Conservation (phyloP, 2,888 invertebrate genomes). For the Aradus depressus region DNA sequence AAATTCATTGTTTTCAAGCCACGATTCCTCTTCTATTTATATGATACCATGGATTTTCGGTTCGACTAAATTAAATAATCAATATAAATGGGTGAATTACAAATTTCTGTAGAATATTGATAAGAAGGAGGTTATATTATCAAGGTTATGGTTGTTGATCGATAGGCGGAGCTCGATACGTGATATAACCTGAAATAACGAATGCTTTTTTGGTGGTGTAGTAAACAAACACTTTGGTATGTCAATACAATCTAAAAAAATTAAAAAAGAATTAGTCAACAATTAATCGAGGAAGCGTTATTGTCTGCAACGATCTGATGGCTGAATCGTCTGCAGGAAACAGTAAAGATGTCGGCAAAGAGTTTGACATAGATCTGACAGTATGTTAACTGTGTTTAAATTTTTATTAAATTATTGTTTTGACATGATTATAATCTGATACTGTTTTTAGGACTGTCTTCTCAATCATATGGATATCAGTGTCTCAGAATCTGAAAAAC, state of each 20-base stretch:
- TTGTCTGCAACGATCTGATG: background rate
- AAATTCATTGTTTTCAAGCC: no score
- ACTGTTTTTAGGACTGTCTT: constrained; percentile 49
- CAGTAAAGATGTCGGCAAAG: constrained; percentile 3
- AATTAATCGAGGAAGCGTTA: constrained; percentile 1
- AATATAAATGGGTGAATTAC: no score
- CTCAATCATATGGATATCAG: constrained; percentile 61
- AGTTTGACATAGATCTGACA: constrained; percentile 8
- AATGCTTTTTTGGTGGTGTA: no score
- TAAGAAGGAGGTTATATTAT: no score
- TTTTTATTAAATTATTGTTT: constrained; percentile 4
- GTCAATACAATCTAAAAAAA: background rate
- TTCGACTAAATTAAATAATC: no score
- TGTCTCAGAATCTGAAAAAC: constrained; percentile 64
- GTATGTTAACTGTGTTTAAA: constrained; percentile 1
- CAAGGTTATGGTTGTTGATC: no score
- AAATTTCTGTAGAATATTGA: no score
- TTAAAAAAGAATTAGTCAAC: background rate
- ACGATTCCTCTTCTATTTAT: no score
- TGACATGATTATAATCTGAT: background rate
- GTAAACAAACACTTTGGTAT: no score
- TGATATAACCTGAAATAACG: no score
- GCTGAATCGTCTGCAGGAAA: constrained; percentile 6
- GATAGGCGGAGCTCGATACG: no score
- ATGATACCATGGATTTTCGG: no score